Evolutionary conservation across 1,140 invertebrate species (phyloP).

Genomic region (Calliopsis andreniformis): DNA sequence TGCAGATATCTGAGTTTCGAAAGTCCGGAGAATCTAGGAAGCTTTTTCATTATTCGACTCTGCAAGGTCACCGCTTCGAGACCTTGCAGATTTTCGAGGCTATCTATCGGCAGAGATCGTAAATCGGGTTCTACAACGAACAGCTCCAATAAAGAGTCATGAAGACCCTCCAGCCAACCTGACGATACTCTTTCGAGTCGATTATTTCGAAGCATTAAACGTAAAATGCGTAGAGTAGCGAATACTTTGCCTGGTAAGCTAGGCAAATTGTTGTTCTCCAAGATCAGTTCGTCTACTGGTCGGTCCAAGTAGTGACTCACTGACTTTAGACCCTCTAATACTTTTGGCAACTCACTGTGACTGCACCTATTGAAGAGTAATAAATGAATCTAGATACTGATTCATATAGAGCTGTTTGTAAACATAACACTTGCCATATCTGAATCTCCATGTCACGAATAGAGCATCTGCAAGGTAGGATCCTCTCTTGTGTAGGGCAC

Average conservation of each 20-base stretch:
- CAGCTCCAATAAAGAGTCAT: slow-evolving; percentile 89
- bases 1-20: slow-evolving; percentile 84
- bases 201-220: slow-evolving; percentile 92
- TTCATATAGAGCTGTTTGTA: too few relatives aligned
- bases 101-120: slow-evolving; percentile 88
- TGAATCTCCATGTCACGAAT: slow-evolving; percentile 85
- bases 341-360: slow-evolving; percentile 90
- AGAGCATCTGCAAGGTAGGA: slow-evolving; percentile 86
- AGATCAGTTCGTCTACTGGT: slow-evolving; percentile 91
- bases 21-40: slow-evolving; percentile 86
- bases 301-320: slow-evolving; percentile 86
- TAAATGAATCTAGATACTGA: not conserved
- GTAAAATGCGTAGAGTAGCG: slow-evolving; percentile 86
- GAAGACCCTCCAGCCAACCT: slow-evolving; percentile 89
- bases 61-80: slow-evolving; percentile 91
- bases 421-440: slow-evolving; percentile 83
- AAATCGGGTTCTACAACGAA: slow-evolving; percentile 92
- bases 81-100: slow-evolving; percentile 87
- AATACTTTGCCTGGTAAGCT: slow-evolving; percentile 90
- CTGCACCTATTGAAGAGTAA: slow-evolving; percentile 86
- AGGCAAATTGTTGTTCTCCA: slow-evolving; percentile 92
- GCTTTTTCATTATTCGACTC: slow-evolving; percentile 86
- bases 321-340: slow-evolving; percentile 87
- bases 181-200: slow-evolving; percentile 90
- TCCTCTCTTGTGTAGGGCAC: slow-evolving; percentile 85